phyloP scores from a whole-genome alignment of 2,797 vertebrate species.

The Malurus leucopterus region DNA sequence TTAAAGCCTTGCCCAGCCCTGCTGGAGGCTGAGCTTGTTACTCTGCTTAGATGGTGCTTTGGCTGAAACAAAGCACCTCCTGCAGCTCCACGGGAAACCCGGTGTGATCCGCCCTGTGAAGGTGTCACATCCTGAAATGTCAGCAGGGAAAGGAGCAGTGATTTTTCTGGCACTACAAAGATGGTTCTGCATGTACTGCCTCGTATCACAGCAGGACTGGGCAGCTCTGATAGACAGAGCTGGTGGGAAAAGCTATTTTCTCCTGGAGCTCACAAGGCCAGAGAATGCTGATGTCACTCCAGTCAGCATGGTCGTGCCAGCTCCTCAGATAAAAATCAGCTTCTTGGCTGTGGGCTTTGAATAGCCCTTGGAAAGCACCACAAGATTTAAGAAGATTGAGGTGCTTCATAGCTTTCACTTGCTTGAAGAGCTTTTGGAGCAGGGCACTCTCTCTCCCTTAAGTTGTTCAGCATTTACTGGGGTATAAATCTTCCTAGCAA shows the following conservation, averaged over 20 bases:
- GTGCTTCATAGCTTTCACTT: background rate
- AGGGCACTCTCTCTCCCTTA: background rate
- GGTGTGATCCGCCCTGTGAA: accelerated
- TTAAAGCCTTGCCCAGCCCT: background rate
- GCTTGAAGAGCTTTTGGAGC: background rate
- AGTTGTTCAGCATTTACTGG: background rate
- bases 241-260: constrained; percentile 22
- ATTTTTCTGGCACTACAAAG: constrained; percentile 4
- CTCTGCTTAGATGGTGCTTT: background rate
- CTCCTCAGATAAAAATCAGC: background rate
- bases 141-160: background rate
- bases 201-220: background rate
- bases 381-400: background rate
- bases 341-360: background rate
- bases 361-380: background rate
- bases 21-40: background rate
- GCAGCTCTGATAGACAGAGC: background rate
- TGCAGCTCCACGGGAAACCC: background rate
- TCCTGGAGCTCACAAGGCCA: background rate
- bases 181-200: background rate
- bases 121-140: background rate
- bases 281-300: background rate
- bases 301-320: background rate
- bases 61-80: background rate
- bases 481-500: background rate